Percentiles rank a stretch among this genome's conserved stretches.
These are phyloP conservation scores for Drosophila niveifrons DNA, from an alignment of 2,888 invertebrate genomes.

Conservation along the genomic window DNA sequence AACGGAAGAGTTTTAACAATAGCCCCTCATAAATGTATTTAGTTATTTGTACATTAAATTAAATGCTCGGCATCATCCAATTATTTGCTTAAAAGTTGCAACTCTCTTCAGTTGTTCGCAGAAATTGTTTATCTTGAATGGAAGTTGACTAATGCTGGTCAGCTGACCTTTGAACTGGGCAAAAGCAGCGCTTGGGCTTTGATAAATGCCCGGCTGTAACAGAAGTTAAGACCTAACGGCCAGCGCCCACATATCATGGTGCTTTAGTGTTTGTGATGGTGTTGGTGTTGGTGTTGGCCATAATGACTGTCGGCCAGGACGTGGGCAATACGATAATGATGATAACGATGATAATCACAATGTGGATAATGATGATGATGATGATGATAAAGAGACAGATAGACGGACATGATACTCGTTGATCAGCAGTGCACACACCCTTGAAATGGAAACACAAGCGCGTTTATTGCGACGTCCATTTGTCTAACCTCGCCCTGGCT, in stretches of 20 bases:
- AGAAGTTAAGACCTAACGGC: slow-evolving; percentile 47
- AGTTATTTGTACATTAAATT: too few species aligned
- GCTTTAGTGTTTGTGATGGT: slow-evolving; percentile 32
- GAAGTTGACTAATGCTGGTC: not conserved
- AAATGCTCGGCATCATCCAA: not conserved
- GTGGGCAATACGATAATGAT: slow-evolving; percentile 12
- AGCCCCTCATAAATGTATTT: too few species aligned
- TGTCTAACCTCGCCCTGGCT: slow-evolving; percentile 53
- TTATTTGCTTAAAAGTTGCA: too few species aligned
- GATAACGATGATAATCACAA: slow-evolving; percentile 3
- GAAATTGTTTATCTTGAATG: not conserved
- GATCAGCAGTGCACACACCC: slow-evolving; percentile 75
- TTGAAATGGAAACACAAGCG: slow-evolving; percentile 17
- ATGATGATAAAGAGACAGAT: not conserved
- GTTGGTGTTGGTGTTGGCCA: slow-evolving; percentile 61
- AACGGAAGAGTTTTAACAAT: too few species aligned
- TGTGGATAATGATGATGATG: too few species aligned
- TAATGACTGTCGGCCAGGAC: slow-evolving; percentile 57
- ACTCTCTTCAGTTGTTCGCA: not conserved
- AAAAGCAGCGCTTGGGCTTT: slow-evolving; percentile 37
- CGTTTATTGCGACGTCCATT: slow-evolving; percentile 67
- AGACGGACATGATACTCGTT: slow-evolving; percentile 51
- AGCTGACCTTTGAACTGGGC: slow-evolving; percentile 6
- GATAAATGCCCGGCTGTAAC: slow-evolving; percentile 52
- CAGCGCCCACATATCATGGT: slow-evolving; percentile 73